Conservation (phyloP, 2,797 vertebrate genomes). For the Choloepus didactylus region DNA sequence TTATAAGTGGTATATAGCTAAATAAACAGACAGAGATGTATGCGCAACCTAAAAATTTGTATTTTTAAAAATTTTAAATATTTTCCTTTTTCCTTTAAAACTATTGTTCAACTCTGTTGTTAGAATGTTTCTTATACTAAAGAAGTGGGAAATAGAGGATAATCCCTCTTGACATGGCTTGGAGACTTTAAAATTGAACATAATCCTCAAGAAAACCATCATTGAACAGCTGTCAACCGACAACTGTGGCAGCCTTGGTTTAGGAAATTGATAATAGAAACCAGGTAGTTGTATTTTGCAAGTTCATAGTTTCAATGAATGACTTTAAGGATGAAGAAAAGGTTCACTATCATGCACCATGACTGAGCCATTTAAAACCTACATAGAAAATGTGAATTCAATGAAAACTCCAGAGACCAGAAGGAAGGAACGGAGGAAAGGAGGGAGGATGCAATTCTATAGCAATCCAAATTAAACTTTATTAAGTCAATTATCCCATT, state of each 20-base stretch:
- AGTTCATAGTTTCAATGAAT: not conserved
- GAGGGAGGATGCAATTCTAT: not conserved
- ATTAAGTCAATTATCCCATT: not conserved
- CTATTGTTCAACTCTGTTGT: not conserved
- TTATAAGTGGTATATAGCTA: not conserved
- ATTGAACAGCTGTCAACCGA: not conserved
- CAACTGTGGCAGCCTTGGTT: not conserved
- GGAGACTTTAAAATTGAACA: not conserved
- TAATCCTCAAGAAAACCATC: not conserved
- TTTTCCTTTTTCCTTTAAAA: not conserved
- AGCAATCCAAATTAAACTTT: not conserved
- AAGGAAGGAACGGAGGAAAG: rapidly evolving
- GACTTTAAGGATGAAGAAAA: slow-evolving; percentile 1
- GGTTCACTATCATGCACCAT: not conserved
- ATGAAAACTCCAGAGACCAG: not conserved
- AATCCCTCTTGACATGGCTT: not conserved
- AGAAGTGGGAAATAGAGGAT: not conserved
- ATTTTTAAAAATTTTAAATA: not conserved
- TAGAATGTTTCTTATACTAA: not conserved
- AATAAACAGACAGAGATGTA: not conserved
- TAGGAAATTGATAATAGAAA: not conserved
- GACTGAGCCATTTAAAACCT: not conserved
- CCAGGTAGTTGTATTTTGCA: not conserved
- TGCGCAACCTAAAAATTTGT: not conserved
- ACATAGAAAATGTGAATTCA: not conserved